Evolutionary conservation across 2,113 vertebrate species (phyloP).

Genomic region (Platysternon megacephalum): DNA sequence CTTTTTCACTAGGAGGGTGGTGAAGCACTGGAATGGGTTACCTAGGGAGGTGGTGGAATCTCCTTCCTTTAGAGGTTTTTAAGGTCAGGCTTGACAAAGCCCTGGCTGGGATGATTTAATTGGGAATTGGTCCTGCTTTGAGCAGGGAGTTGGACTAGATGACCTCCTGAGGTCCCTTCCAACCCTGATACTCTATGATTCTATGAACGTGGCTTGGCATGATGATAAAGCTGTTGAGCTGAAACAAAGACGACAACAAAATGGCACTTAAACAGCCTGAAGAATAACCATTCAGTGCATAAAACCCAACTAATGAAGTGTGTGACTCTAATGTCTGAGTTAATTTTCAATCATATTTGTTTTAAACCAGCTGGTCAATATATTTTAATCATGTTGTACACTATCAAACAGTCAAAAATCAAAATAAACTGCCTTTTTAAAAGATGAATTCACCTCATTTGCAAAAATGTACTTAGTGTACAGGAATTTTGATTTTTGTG

Average conservation of each 20-base stretch:
- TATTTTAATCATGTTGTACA: conserved; percentile 26
- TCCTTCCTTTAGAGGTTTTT: too few species aligned
- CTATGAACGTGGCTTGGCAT: neutral
- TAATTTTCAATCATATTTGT: conserved; percentile 42
- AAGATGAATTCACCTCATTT: conserved; percentile 55
- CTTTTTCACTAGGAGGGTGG: too few species aligned
- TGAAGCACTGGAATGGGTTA: too few species aligned
- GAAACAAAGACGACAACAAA: neutral
- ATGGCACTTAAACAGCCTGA: neutral
- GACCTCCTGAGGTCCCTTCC: too few species aligned
- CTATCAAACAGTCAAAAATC: conserved; percentile 8
- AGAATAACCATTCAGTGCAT: neutral
- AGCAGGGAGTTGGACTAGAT: too few species aligned
- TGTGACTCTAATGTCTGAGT: neutral
- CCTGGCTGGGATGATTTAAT: too few species aligned
- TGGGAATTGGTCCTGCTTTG: too few species aligned
- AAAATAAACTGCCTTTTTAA: conserved; percentile 3
- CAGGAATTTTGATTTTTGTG: conserved; percentile 23
- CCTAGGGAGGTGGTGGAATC: too few species aligned
- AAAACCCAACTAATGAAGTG: neutral
- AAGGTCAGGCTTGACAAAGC: too few species aligned
- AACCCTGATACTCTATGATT: too few species aligned
- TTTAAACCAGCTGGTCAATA: conserved; percentile 46
- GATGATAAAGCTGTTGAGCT: neutral
- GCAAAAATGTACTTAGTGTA: conserved; percentile 13